phyloP scores from a whole-genome alignment of 2,888 invertebrate species.

The Rosalia funebris region DNA sequence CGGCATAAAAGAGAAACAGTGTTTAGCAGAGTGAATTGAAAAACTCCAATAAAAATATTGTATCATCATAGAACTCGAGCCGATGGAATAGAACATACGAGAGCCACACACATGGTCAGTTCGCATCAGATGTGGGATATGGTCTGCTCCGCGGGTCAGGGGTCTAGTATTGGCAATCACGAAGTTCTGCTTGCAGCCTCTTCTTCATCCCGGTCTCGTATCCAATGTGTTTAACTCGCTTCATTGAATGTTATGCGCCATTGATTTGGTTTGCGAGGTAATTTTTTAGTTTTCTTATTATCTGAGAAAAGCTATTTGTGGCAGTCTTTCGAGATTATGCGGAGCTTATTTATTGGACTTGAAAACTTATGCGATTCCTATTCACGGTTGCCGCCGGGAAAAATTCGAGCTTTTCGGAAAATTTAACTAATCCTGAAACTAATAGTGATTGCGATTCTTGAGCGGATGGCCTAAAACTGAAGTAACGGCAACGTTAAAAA shows the following conservation, averaged over 20 bases:
- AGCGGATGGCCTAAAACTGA: too few species aligned
- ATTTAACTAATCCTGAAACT: slow-evolving; percentile 5
- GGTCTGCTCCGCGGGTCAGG: slow-evolving; percentile 39
- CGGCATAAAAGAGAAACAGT: slow-evolving; percentile 26
- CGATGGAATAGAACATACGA: slow-evolving; percentile 29
- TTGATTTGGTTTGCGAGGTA: slow-evolving; percentile 59
- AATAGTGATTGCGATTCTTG: too few species aligned
- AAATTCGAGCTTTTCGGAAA: not conserved
- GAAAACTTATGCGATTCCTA: slow-evolving; percentile 12
- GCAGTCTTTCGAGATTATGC: slow-evolving; percentile 28
- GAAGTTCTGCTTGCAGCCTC: slow-evolving; percentile 46
- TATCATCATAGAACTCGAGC: slow-evolving; percentile 5
- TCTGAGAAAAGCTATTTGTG: slow-evolving; percentile 43
- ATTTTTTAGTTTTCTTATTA: slow-evolving; percentile 58
- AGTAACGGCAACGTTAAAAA: too few species aligned
- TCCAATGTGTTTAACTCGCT: slow-evolving; percentile 63
- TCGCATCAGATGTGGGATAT: slow-evolving; percentile 55
- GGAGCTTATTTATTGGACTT: slow-evolving; percentile 34
- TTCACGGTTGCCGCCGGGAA: not conserved
- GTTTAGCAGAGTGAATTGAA: slow-evolving; percentile 22
- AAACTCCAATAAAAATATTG: slow-evolving; percentile 40
- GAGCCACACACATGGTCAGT: slow-evolving; percentile 58
- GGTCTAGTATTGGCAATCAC: slow-evolving; percentile 61
- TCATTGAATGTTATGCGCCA: slow-evolving; percentile 63
- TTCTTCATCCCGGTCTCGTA: slow-evolving; percentile 60